Conservation (phyloP, 2,113 vertebrate species). For the Phaethon lepturus region DNA sequence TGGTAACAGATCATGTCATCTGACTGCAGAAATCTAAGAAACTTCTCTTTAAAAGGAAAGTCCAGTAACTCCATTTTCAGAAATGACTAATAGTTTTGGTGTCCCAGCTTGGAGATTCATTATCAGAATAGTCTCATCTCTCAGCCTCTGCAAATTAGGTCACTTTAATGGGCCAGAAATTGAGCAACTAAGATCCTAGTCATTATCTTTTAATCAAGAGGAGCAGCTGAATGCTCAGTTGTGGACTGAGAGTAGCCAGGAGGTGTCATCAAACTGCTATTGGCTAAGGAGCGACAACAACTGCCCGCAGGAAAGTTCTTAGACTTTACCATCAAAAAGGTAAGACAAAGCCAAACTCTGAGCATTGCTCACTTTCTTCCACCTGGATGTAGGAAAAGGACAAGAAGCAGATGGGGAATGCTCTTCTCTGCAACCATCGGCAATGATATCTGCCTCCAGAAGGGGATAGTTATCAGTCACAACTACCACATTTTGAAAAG, state of each 20-base stretch:
- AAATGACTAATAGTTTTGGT: not conserved
- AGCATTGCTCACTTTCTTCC: not conserved
- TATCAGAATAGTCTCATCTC: not conserved
- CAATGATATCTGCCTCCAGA: not conserved
- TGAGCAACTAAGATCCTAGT: not conserved
- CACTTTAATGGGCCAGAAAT: not conserved
- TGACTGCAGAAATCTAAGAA: not conserved
- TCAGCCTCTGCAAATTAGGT: not conserved
- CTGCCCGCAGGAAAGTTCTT: not conserved
- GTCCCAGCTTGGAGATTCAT: not conserved
- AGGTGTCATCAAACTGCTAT: not conserved
- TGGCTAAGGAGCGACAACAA: not conserved
- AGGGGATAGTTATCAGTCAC: not conserved
- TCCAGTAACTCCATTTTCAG: not conserved
- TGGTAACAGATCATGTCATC: not conserved
- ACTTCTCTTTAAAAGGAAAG: not conserved
- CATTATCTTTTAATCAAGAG: not conserved
- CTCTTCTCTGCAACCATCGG: not conserved
- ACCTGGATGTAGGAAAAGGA: not conserved
- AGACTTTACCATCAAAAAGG: not conserved
- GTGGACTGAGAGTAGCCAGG: not conserved
- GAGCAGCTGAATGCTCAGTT: not conserved
- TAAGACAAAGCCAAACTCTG: not conserved
- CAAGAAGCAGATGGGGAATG: not conserved
- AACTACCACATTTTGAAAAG: not conserved